These are phyloP conservation scores for Perca flavescens DNA, from an alignment of 2,113 vertebrate genomes.

Conservation along the genomic window DNA sequence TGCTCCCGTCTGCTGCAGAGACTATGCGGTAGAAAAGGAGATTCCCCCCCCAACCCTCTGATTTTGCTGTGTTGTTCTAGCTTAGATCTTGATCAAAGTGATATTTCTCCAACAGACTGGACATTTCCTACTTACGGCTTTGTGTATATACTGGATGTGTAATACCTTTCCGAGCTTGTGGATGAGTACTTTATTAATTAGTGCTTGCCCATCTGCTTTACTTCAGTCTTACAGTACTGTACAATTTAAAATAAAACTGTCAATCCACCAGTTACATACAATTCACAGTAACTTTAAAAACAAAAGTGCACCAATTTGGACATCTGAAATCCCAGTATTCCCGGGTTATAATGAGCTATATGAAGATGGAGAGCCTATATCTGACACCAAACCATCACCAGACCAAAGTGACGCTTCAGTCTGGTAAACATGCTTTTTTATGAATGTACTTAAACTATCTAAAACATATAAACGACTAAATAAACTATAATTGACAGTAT, in stretches of 20 bases:
- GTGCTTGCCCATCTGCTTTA: conserved; percentile 6
- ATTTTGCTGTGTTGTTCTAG: conserved; percentile 47
- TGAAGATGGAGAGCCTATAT: not conserved
- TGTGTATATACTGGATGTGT: not conserved
- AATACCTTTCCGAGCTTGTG: conserved; percentile 15
- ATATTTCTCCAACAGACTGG: conserved; percentile 17
- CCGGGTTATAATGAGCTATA: not conserved
- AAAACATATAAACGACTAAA: too few species aligned
- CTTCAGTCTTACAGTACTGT: not conserved
- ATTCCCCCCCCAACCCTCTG: not conserved
- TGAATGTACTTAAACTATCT: too few species aligned
- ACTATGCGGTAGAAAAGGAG: not conserved
- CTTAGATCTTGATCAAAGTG: conserved; percentile 25
- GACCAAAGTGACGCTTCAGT: too few species aligned
- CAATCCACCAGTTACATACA: not conserved
- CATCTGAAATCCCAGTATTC: not conserved
- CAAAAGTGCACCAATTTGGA: not conserved
- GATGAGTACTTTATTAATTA: not conserved
- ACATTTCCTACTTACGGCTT: conserved; percentile 19
- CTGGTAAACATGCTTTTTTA: too few species aligned
- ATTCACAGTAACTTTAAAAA: not conserved
- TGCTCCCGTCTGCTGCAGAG: conserved; percentile 44
- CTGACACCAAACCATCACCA: too few species aligned
- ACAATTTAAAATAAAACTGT: not conserved
- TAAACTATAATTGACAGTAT: too few species aligned